Conservation (phyloP, 2,797 vertebrate species). For the Acrossocheilus wenchowensis region DNA sequence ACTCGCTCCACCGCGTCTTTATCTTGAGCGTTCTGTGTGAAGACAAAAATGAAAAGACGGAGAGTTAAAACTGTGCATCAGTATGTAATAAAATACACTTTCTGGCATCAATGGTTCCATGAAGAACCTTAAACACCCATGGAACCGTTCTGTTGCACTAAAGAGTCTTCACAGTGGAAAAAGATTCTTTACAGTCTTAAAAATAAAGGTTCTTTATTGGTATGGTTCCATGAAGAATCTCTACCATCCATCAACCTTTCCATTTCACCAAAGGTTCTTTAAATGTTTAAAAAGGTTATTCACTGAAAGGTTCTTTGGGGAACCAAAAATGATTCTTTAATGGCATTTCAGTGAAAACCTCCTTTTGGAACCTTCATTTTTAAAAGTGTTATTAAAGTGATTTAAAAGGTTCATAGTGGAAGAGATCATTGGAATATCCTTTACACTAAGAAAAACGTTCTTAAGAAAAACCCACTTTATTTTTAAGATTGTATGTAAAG, state of each 20-base stretch:
- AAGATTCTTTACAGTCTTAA: background rate
- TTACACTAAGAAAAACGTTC: background rate
- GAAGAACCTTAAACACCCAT: background rate
- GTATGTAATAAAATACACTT: background rate
- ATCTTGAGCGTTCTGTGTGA: constrained; percentile 77
- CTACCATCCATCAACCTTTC: background rate
- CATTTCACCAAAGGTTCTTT: background rate
- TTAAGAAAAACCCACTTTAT: background rate
- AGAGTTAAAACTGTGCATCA: background rate
- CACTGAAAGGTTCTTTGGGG: background rate
- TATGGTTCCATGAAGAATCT: too few relatives aligned
- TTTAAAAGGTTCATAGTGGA: background rate
- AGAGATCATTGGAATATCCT: background rate
- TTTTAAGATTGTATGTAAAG: background rate
- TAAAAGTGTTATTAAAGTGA: background rate
- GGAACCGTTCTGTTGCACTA: background rate
- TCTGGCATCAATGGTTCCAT: background rate
- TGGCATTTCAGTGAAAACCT: background rate
- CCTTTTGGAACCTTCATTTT: background rate
- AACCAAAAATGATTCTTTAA: background rate
- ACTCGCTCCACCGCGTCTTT: constrained; percentile 84
- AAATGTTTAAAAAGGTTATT: background rate
- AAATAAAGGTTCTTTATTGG: too few relatives aligned
- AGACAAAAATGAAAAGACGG: background rate
- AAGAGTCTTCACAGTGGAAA: background rate